Percentiles rank a stretch among this genome's conserved stretches.
phyloP scores from a whole-genome alignment of 2,888 invertebrate genomes.

The Apamea epomidion region DNA sequence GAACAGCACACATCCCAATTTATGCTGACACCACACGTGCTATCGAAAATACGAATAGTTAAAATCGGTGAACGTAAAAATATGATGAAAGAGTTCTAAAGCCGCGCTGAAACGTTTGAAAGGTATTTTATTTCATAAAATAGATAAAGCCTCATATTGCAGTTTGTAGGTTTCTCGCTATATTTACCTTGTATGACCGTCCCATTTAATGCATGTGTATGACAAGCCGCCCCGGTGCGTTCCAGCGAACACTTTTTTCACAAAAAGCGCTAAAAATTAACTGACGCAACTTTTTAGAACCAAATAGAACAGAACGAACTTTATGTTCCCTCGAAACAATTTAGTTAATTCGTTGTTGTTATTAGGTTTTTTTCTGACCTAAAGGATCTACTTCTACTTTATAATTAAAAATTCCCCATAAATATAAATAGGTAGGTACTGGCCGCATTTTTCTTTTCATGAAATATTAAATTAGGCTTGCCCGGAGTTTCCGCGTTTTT shows the following conservation, averaged over 20 bases:
- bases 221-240: conserved; percentile 67
- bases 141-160: conserved; percentile 21
- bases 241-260: conserved; percentile 65
- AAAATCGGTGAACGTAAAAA: conserved; percentile 1
- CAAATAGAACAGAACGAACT: conserved; percentile 66
- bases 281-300: conserved; percentile 70
- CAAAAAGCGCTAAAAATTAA: conserved; percentile 70
- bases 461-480: conserved; percentile 52
- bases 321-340: conserved; percentile 51
- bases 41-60: conserved; percentile 7
- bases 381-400: conserved; percentile 24
- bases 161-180: conserved; percentile 16
- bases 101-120: conserved; percentile 10
- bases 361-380: conserved; percentile 33
- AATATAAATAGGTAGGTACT: not conserved
- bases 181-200: conserved; percentile 44
- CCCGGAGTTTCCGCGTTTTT: conserved; percentile 38
- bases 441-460: conserved; percentile 38
- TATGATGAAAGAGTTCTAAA: conserved; percentile 6
- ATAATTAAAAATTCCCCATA: conserved; percentile 43
- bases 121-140: conserved; percentile 28
- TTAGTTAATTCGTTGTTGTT: conserved; percentile 47
- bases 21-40: conserved; percentile 2
- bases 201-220: conserved; percentile 65
- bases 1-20: conserved; percentile 9